Conservation (phyloP, 2,113 vertebrate genomes). For the Xenopus laevis region DNA sequence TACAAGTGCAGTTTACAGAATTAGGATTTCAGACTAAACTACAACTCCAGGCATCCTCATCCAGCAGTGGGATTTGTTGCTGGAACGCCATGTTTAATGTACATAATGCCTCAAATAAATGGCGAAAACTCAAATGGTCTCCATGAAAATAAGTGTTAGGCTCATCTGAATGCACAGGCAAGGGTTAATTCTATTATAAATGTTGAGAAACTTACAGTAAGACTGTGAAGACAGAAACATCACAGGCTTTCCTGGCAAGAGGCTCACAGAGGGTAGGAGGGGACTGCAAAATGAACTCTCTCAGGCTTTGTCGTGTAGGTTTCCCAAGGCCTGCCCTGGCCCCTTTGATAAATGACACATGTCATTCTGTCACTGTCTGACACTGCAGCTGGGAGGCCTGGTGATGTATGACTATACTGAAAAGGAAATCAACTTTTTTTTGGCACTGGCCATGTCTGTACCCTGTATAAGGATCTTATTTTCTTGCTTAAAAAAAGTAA, state of each 20-base stretch:
- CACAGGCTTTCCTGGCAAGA: constrained; percentile 90
- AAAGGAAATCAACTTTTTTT: constrained; percentile 99
- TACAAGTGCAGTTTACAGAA: too few relatives aligned
- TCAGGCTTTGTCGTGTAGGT: constrained; percentile 97
- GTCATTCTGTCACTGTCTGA: constrained; percentile 99
- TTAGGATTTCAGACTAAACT: too few relatives aligned
- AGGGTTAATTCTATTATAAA: constrained; percentile 69
- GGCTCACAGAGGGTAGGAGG: constrained; percentile 79
- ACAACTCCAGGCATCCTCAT: too few relatives aligned
- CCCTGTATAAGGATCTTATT: constrained; percentile 87
- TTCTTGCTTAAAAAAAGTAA: constrained; percentile 54
- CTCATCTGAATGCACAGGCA: constrained; percentile 15
- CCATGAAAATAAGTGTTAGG: too few relatives aligned
- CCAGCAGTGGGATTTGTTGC: too few relatives aligned
- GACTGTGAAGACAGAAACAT: constrained; percentile 82
- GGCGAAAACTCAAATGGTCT: too few relatives aligned
- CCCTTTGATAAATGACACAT: constrained; percentile 99
- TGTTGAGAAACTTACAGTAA: constrained; percentile 79
- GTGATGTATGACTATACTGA: constrained; percentile 96
- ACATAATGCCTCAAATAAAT: too few relatives aligned
- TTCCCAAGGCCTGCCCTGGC: constrained; percentile 98
- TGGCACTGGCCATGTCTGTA: constrained; percentile 88
- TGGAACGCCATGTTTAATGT: too few relatives aligned
- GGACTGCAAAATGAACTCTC: constrained; percentile 98
- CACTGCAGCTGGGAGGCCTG: constrained; percentile 96